A percentile compares a stretch with the other conserved stretches of the same genome.
Conservation (phyloP, 2,888 invertebrate species). For the Atherix ibis region DNA sequence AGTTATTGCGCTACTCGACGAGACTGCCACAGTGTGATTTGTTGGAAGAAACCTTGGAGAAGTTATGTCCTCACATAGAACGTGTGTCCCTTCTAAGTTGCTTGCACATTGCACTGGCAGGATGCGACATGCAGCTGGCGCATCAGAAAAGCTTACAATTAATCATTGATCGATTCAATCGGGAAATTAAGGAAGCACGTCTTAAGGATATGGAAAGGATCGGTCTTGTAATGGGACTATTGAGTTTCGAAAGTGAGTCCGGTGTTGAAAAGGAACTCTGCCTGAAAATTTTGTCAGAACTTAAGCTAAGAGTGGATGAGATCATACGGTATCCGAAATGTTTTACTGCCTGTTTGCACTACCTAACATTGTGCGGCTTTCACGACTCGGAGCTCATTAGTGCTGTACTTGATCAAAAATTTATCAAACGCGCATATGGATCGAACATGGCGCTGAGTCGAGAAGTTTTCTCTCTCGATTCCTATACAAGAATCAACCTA, state of each 20-base stretch:
- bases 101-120: conserved; percentile 48
- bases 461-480: conserved; percentile 48
- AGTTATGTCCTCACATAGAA: conserved; percentile 38
- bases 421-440: conserved; percentile 40
- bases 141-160: conserved; percentile 33
- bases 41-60: conserved; percentile 38
- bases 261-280: conserved; percentile 34
- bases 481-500: conserved; percentile 32
- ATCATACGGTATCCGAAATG: conserved; percentile 41
- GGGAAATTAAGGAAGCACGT: conserved; percentile 35
- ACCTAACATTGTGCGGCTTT: conserved; percentile 38
- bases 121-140: conserved; percentile 37
- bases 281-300: conserved; percentile 30
- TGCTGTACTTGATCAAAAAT: conserved; percentile 39
- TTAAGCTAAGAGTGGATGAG: conserved; percentile 42
- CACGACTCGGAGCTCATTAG: conserved; percentile 44
- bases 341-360: conserved; percentile 44
- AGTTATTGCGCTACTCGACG: conserved; percentile 41
- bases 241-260: conserved; percentile 40
- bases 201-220: conserved; percentile 64
- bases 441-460: conserved; percentile 34
- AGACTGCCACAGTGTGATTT: conserved; percentile 30
- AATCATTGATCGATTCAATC: conserved; percentile 38
- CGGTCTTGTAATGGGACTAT: conserved; percentile 42
- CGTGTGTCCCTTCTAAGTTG: conserved; percentile 44